phyloP scores from a whole-genome alignment of 2,113 vertebrate genomes.

The Glaucidium brasilianum region DNA sequence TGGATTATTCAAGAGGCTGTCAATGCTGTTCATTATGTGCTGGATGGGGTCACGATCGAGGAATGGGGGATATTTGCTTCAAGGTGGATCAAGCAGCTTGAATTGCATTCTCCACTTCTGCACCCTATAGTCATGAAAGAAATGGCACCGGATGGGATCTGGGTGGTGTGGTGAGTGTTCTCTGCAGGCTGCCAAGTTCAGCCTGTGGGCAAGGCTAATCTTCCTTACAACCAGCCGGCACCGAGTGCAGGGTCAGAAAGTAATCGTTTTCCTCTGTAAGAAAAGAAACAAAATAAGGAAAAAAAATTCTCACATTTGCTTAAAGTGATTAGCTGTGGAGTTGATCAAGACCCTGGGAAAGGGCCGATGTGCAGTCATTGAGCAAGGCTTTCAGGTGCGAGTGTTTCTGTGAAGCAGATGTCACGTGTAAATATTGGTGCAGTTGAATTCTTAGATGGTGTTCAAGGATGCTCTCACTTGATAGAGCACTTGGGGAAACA shows the following conservation, averaged over 20 bases:
- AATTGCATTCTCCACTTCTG: neutral
- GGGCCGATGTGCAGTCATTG: neutral
- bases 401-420: neutral
- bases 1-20: neutral
- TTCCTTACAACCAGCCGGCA: neutral
- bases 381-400: neutral
- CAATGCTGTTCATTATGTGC: neutral
- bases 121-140: accelerated
- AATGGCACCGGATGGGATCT: neutral
- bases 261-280: neutral
- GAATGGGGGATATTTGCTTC: neutral
- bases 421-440: accelerated
- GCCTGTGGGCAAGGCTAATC: neutral
- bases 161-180: neutral
- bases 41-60: neutral
- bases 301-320: neutral
- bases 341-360: neutral
- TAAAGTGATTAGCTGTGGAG: neutral
- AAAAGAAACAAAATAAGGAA: neutral
- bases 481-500: neutral
- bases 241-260: accelerated
- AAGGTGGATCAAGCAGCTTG: neutral
- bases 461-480: neutral
- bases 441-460: accelerated
- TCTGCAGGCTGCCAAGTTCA: neutral